Percentiles rank a stretch among this genome's conserved stretches.
These are phyloP conservation scores for Gonatopus flavifemur DNA, from an alignment of 1,140 invertebrate genomes.

Conservation along the genomic window DNA sequence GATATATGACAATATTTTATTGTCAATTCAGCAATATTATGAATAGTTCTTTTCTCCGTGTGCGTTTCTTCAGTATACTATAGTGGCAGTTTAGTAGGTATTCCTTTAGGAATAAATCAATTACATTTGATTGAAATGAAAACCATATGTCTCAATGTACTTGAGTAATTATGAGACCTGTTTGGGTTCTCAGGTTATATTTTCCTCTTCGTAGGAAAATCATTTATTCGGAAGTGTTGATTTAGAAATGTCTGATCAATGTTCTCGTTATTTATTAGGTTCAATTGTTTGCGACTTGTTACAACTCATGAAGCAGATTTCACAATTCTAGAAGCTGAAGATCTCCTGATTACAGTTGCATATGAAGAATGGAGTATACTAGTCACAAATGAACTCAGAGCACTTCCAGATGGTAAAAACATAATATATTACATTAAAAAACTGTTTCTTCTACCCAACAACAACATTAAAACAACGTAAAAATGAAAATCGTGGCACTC, in stretches of 20 bases:
- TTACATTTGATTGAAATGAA: no score
- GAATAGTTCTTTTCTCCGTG: no score
- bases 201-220: not conserved
- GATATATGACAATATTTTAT: no score
- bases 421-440: not conserved
- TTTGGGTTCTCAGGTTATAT: not conserved
- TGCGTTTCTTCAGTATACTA: no score
- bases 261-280: constrained; percentile 50
- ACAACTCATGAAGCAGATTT: constrained; percentile 76
- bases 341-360: constrained; percentile 70
- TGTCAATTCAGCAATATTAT: no score
- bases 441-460: not conserved
- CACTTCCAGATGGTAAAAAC: constrained; percentile 30
- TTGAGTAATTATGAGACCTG: not conserved
- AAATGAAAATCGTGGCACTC: no score
- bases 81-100: no score
- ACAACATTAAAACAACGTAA: constrained; percentile 2
- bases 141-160: no score
- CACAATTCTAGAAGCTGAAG: constrained; percentile 78
- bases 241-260: no score
- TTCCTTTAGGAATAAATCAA: no score
- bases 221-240: no score
- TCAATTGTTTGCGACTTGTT: constrained; percentile 76
- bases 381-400: constrained; percentile 69
- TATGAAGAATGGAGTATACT: constrained; percentile 67